These are phyloP conservation scores for Brachystomella parvula DNA, from an alignment of 1,140 invertebrate species.

Conservation along the genomic window DNA sequence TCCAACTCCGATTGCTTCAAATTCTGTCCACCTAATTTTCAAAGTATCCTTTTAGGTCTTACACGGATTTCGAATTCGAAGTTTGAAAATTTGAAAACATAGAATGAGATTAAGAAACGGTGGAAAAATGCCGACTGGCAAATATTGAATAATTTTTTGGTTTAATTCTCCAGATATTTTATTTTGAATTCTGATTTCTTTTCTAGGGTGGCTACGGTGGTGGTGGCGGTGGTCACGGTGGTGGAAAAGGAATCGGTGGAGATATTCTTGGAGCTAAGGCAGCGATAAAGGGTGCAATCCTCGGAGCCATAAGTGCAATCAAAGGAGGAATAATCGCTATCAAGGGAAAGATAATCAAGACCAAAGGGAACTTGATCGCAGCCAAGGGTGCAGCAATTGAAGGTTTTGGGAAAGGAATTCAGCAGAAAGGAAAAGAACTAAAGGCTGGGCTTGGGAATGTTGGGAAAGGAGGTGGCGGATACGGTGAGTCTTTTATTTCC, in stretches of 20 bases:
- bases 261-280: constrained; percentile 36
- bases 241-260: constrained; percentile 24
- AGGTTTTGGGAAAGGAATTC: constrained; percentile 35
- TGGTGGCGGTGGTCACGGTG: constrained; percentile 16
- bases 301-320: constrained; percentile 71
- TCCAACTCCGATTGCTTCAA: too few relatives aligned
- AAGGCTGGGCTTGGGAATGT: constrained; percentile 32
- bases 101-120: too few relatives aligned
- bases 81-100: not conserved
- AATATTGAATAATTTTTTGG: not conserved
- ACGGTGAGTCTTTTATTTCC: constrained; percentile 25
- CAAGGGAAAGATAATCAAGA: constrained; percentile 74
- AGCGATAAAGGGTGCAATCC: constrained; percentile 34
- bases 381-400: constrained; percentile 63
- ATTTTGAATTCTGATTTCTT: not conserved
- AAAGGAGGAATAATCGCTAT: constrained; percentile 72
- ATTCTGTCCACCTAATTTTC: not conserved
- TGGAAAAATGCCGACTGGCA: too few relatives aligned
- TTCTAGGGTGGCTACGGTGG: constrained; percentile 1
- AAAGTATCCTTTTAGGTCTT: not conserved
- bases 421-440: constrained; percentile 33
- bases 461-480: constrained; percentile 25
- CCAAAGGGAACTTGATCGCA: constrained; percentile 62
- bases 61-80: not conserved
- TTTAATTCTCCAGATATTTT: not conserved